Evolutionary conservation across 1,140 invertebrate genomes (phyloP).

Genomic region (Anastrepha ludens): DNA sequence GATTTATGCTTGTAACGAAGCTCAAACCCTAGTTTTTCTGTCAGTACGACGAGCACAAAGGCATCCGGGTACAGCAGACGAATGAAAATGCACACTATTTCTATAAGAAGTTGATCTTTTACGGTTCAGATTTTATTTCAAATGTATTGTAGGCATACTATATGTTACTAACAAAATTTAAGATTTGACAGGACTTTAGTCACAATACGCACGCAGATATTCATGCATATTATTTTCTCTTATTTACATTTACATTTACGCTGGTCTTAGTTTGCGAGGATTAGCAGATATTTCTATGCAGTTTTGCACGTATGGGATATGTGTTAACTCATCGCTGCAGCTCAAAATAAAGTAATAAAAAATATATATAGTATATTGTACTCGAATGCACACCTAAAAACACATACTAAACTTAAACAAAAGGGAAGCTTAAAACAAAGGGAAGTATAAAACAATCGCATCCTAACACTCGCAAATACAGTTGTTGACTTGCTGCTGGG

Average conservation of each 20-base stretch:
- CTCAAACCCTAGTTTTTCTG: too few species aligned
- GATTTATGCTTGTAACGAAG: too few species aligned
- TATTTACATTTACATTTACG: not conserved
- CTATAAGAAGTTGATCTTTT: too few species aligned
- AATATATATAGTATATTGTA: not conserved
- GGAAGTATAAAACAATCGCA: conserved; percentile 70
- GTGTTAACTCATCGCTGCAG: not conserved
- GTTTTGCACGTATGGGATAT: conserved; percentile 20
- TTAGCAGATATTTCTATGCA: conserved; percentile 24
- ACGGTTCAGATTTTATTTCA: too few species aligned
- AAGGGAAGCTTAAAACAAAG: conserved; percentile 67
- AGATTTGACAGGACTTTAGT: too few species aligned
- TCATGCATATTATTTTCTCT: too few species aligned
- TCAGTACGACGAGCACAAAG: too few species aligned
- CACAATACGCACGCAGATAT: not conserved
- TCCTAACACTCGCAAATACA: conserved; percentile 59
- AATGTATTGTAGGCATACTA: too few species aligned
- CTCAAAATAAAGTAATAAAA: conserved; percentile 41
- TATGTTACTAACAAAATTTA: too few species aligned
- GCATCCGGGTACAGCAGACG: too few species aligned
- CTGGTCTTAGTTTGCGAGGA: not conserved
- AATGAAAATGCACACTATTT: too few species aligned
- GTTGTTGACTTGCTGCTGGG: conserved; percentile 57
- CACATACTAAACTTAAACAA: conserved; percentile 46
- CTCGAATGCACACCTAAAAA: conserved; percentile 3